Evolutionary conservation across 2,888 invertebrate genomes (phyloP).

Genomic region (Seira sanloemensis): DNA sequence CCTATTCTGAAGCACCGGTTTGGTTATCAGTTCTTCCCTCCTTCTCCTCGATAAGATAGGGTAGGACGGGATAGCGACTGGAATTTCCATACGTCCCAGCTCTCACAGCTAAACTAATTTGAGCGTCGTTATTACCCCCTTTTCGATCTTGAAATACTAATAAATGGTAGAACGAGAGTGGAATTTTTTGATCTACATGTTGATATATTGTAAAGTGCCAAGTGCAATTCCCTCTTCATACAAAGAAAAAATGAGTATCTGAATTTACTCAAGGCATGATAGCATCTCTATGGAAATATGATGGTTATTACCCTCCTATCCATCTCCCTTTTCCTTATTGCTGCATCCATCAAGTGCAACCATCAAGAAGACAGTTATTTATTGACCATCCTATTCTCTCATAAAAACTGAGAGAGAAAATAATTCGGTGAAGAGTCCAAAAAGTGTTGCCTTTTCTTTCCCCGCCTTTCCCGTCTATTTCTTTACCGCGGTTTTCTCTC

Average conservation of each 20-base stretch:
- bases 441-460: background rate
- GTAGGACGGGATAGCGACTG: background rate
- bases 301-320: constrained; percentile 57
- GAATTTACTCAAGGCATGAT: constrained; percentile 28
- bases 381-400: constrained; percentile 51
- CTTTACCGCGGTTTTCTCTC: constrained; percentile 13
- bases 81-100: background rate
- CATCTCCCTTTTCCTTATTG: constrained; percentile 12
- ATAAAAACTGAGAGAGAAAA: background rate
- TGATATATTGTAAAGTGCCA: background rate
- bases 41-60: background rate
- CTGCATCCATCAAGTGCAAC: constrained; percentile 15
- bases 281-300: constrained; percentile 60
- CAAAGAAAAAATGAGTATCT: background rate
- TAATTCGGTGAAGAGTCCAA: constrained; percentile 5
- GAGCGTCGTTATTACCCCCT: background rate
- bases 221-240: constrained; percentile 1
- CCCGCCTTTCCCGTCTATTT: constrained; percentile 13
- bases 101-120: too few relatives aligned
- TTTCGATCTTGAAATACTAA: too few relatives aligned
- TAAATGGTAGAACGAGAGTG: too few relatives aligned
- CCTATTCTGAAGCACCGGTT: background rate
- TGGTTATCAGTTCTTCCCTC: background rate
- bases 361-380: constrained; percentile 60
- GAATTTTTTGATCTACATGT: constrained; percentile 20